A percentile compares a stretch with the other conserved stretches of the same genome.
Conservation (phyloP, 35 echinoderm and acorn worm genomes). For the Eucidaris tribuloides region DNA sequence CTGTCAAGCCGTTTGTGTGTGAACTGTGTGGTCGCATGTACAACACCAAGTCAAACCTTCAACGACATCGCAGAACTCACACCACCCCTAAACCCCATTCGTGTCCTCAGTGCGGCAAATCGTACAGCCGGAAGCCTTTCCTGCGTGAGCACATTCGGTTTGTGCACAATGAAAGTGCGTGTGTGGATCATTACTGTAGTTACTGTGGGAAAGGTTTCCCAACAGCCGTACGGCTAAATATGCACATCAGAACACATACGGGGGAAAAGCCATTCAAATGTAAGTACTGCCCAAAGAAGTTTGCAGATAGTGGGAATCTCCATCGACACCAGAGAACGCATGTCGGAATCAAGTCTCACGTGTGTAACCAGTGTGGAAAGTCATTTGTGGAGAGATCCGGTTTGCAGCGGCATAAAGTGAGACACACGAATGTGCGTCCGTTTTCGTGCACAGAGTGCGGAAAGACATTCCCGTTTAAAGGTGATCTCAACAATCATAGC, state of each 20-base stretch:
- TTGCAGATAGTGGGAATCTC: neutral
- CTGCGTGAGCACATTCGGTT: neutral
- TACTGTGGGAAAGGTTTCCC: slow-evolving; percentile 39
- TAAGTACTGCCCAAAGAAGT: slow-evolving; percentile 10
- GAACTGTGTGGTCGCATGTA: slow-evolving; percentile 4
- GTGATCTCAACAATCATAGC: too few relatives aligned
- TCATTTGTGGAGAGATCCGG: neutral
- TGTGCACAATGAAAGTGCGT: too few relatives aligned
- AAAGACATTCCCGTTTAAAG: too few relatives aligned
- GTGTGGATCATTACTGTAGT: too few relatives aligned
- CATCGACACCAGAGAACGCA: neutral
- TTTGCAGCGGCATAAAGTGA: slow-evolving; percentile 1
- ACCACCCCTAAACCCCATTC: neutral
- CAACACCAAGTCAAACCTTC: neutral
- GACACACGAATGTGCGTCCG: neutral
- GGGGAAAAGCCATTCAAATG: slow-evolving; percentile 30
- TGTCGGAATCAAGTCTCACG: neutral
- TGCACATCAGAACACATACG: slow-evolving; percentile 27
- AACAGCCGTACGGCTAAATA: neutral
- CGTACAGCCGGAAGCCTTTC: slow-evolving; percentile 2
- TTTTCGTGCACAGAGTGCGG: slow-evolving; percentile 16
- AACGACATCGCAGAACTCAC: neutral
- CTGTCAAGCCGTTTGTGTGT: neutral
- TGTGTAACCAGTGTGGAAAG: neutral
- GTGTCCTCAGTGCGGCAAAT: neutral